These are phyloP conservation scores for Pelosia muscerda DNA, from an alignment of 2,888 invertebrate species.

Conservation along the genomic window DNA sequence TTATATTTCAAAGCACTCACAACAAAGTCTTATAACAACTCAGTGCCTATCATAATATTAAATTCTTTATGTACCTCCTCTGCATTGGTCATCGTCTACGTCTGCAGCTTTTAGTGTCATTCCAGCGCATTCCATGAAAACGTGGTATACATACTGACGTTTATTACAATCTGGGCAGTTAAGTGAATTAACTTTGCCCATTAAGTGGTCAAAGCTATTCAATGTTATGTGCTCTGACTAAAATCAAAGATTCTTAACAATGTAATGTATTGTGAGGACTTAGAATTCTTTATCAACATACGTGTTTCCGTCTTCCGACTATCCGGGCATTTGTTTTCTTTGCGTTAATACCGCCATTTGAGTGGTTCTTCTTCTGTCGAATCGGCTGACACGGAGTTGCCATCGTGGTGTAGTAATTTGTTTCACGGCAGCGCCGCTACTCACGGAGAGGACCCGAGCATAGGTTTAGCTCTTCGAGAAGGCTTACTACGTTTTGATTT, in stretches of 20 bases:
- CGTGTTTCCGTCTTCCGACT: not conserved
- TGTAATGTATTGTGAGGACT: not conserved
- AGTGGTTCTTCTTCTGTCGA: no score
- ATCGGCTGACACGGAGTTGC: no score
- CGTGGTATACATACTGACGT: not conserved
- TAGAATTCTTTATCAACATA: not conserved
- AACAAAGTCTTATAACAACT: not conserved
- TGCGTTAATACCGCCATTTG: no score
- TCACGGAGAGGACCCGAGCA: no score
- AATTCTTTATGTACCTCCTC: not conserved
- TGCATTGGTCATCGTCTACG: not conserved
- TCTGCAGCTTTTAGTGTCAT: not conserved
- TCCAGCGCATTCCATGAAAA: not conserved
- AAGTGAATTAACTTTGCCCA: not conserved
- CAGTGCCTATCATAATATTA: not conserved
- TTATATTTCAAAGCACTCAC: not conserved
- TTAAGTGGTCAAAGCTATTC: constrained; percentile 4
- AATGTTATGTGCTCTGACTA: constrained; percentile 4
- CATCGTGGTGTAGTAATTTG: no score
- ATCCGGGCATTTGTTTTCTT: not conserved
- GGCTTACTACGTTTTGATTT: no score
- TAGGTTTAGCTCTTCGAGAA: no score
- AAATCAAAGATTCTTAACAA: not conserved
- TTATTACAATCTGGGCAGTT: constrained; percentile 1
- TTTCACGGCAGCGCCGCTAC: no score